Evolutionary conservation across 2,113 vertebrate genomes (phyloP), one percentile per base, ranked within the genome.

Genomic region (Clarias macrocephalus): DNA sequence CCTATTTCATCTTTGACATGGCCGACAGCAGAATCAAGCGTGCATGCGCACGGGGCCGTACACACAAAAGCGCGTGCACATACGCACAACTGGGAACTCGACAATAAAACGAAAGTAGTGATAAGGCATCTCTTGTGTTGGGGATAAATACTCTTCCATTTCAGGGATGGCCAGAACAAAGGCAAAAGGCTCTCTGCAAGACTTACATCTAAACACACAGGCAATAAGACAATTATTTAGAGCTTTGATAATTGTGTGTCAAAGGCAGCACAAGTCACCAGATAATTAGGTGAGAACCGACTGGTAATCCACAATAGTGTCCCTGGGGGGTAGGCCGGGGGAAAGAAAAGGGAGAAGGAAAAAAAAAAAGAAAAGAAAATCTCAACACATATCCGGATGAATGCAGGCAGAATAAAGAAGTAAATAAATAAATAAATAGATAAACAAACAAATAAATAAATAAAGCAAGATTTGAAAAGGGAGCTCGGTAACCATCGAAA

Each of bases 211-310:
- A 95, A 95, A 95, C 93, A 95, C 93, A 92, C 93, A 92, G 84
- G 91, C 92, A 93, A 95, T 93, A 94, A 94, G 93, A 94, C 93
- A 94, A 94, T 95, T 95, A 95, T 95, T 95, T 94, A 95, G 93
- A 92, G 92, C 93, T 94, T 95, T 95, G 94, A 95, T 95, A 95
- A 95, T 95, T 95, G 94, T 92, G 93, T 94, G 95, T 96, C 95
- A 95, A 94, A 95, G 93, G 90, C 93, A 94, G 93, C 88, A 88
- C 94, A 94, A 94, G 93, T 93, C 94, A 94, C 93, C 90, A 94
- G 94, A 94, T 95, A 96, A 95, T 95, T 95, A 94, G 94, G 92
- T 91, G 87, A 94, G 93, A 94, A 95, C 93, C 94, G 92, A 95
- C 94, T 94, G 90, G 93, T 94, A 94, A 94, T 94, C 93, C 94